Evolutionary conservation across 2,888 invertebrate genomes (phyloP), one percentile per base, ranked within the genome.

Genomic region (Aproaerema taeniolella): DNA sequence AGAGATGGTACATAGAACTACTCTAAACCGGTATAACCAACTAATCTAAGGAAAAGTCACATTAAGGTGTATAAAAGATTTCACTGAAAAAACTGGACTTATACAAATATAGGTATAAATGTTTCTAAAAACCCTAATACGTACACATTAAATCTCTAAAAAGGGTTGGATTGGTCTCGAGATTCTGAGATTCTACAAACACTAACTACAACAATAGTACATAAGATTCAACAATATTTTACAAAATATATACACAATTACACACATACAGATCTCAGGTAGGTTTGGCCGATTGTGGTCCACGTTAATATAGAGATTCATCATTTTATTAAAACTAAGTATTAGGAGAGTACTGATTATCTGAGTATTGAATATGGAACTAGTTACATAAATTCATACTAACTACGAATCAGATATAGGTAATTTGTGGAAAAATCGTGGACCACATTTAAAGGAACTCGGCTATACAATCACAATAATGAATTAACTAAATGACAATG

Each of bases 101-200:
- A 56, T 82, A 76, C 73, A 80, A 64, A 67, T 76, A 76, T 72
- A 76, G 64, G 58, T 52, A 45, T 76, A 85, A 82, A 82, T 47
- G 61, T 80, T 58, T 83, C 76, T 82, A 82, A 81, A 82, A 81
- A 69, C 61, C 67, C 69, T 68, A 67, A 71, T 62, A 73, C 64
- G 70, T 60, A 55, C 56, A 61, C 55, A 58, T 76, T 76, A 79
- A 70, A 71, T 71, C 52, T 81, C 71, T 80, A 80, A 78, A 80
- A 79, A 71, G 70, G 67, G 64, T 77, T 71, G 70, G 64, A 69
- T 85, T 85, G 85, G 85, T 85, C 85, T 76, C 74, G 79, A 82
- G 74, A 81, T 76, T 82, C 70, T 69, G 76, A 75, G 68, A 77
- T 73, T 62, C 69, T 80, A 79, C 65, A 53, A 64, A 67, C 48